Conservation (phyloP, 1,140 invertebrate genomes). For the Cydia pomonella region DNA sequence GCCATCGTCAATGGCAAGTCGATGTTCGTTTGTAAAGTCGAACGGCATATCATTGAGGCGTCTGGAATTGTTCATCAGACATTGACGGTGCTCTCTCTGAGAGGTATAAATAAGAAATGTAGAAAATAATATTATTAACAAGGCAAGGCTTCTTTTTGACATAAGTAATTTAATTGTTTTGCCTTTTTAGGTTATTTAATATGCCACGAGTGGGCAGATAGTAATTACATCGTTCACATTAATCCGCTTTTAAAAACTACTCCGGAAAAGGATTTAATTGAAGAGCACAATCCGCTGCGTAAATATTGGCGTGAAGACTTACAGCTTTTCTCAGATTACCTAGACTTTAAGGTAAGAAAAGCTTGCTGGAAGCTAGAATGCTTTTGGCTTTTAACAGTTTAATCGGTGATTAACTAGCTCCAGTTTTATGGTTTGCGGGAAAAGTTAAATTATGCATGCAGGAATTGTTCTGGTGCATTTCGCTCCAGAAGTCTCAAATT, state of each 20-base stretch:
- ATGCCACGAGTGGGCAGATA: constrained; percentile 81
- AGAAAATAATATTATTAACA: neutral
- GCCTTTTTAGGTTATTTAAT: constrained; percentile 72
- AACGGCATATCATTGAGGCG: constrained; percentile 80
- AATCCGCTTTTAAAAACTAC: constrained; percentile 75
- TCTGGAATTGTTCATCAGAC: constrained; percentile 77
- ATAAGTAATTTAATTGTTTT: neutral
- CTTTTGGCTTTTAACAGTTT: constrained; percentile 2
- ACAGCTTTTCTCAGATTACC: constrained; percentile 82
- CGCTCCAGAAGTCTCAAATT: constrained; percentile 3
- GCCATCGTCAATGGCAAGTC: constrained; percentile 74
- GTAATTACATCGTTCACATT: constrained; percentile 78
- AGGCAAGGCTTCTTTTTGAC: neutral
- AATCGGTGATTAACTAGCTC: neutral
- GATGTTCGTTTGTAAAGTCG: constrained; percentile 78
- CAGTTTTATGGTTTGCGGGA: constrained; percentile 11
- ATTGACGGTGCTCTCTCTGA: constrained; percentile 73
- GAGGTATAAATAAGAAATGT: constrained; percentile 56
- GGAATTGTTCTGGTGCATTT: constrained; percentile 17
- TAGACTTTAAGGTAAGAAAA: constrained; percentile 81
- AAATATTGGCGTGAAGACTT: constrained; percentile 81
- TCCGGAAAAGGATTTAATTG: constrained; percentile 69
- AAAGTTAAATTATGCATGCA: constrained; percentile 26
- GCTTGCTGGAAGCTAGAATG: neutral
- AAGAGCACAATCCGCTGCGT: constrained; percentile 66